Evolutionary conservation across 2,888 invertebrate species (phyloP), one percentile per base, ranked within the genome.

Genomic region (Melanostoma mellinum): DNA sequence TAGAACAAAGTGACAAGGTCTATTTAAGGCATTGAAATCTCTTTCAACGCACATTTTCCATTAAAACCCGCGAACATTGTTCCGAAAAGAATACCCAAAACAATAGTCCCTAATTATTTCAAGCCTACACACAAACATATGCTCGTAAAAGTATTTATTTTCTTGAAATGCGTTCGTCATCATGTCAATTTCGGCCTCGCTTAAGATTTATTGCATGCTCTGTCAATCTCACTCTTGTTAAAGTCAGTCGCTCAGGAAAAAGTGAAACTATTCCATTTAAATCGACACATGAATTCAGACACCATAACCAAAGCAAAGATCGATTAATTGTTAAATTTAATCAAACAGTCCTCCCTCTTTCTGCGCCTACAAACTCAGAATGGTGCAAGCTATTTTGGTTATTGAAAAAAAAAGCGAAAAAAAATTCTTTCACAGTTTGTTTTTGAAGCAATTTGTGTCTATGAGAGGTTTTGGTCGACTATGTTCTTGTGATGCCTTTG

Each of bases 251-350:
- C 9, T 10, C 8, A 9, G 30, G 5, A 58, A 20, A n/a, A 67
- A 35, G 9, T 71, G 38, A 10, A 76, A 60, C n/a, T 65, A 33
- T 9, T 20, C 42, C 53, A 52, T 56, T 69, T 33, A 55, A 55
- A 5, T 42, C 8, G 61, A 56, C 46, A 69, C 55, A 48, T 46
- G 72, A 40, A 75, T 56, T 61, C 65, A 63, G 77, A 68, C 72
- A 42, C 42, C 60, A 67, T 72, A 55, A 58, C 58, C 46, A 65
- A 53, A 32, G 67, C 40, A 46, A 6, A 50, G 56, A 73, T 78
- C 73, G 78, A 78, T 82, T 82, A 73, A 82, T 77, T 82, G 77
- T 63, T 73, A 52, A 81, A 67, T 58, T 63, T 38, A 77, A 52
- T 68, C 77, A 52, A 69, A 38, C 42, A 44, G 32, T 35, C 53